phyloP scores from a whole-genome alignment of 92 coral and sea anemone genomes.

The Porites divaricata region DNA sequence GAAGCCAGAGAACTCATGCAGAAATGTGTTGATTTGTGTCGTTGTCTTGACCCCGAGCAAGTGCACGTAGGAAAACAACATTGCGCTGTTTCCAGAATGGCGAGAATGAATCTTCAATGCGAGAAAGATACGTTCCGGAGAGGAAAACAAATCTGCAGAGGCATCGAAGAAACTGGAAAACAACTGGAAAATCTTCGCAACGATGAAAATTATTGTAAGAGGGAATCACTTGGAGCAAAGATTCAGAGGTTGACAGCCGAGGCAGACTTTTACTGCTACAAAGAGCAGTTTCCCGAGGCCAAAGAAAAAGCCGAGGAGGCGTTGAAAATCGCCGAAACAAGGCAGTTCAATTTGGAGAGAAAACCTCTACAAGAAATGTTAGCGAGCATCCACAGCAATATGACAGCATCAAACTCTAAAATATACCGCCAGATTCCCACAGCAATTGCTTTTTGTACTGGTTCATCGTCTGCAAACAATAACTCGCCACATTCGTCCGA shows the following conservation, averaged over 20 bases:
- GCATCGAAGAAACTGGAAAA: neutral
- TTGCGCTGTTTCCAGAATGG: neutral
- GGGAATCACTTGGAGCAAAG: neutral
- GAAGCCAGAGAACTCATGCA: neutral
- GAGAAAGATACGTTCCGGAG: neutral
- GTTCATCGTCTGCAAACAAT: neutral
- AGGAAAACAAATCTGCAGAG: neutral
- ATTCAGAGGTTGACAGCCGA: neutral
- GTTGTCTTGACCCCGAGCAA: neutral
- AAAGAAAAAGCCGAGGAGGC: slow-evolving; percentile 5
- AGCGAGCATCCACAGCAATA: neutral
- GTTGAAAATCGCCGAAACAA: neutral
- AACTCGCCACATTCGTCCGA: slow-evolving; percentile 15
- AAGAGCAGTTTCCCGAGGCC: neutral
- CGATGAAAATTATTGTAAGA: neutral
- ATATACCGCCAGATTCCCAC: neutral
- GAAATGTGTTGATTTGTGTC: neutral
- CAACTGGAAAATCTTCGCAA: neutral
- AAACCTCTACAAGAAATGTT: neutral
- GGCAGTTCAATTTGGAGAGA: slow-evolving; percentile 5
- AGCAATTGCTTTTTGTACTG: slow-evolving; percentile 3
- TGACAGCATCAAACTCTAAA: neutral
- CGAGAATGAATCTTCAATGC: neutral
- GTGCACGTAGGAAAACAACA: neutral
- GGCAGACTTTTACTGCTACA: slow-evolving; percentile 3